phyloP scores from a whole-genome alignment of 2,113 vertebrate genomes.

The Pantherophis guttatus region DNA sequence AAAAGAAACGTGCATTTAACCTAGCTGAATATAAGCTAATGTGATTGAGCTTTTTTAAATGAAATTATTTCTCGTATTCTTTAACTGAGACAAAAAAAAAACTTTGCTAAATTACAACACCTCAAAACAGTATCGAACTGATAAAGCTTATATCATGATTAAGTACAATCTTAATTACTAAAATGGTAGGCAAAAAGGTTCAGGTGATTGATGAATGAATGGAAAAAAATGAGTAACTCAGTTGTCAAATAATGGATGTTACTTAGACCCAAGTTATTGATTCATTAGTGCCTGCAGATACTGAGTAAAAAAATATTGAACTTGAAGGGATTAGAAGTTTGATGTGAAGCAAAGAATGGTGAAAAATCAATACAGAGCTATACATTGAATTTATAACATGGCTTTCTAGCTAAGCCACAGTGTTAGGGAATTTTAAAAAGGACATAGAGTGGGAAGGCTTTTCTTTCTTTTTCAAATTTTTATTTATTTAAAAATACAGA shows the following conservation, averaged over 20 bases:
- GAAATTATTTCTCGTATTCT: not conserved
- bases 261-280: not conserved
- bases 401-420: not conserved
- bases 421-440: not conserved
- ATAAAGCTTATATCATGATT: not conserved
- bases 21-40: not conserved
- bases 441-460: not conserved
- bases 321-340: not conserved
- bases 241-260: not conserved
- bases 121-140: not conserved
- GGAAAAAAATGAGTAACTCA: not conserved
- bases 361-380: not conserved
- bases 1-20: not conserved
- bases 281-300: not conserved
- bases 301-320: not conserved
- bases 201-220: not conserved
- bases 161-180: not conserved
- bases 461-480: not conserved
- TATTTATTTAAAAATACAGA: too few relatives aligned
- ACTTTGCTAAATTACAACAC: not conserved
- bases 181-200: not conserved
- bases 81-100: not conserved
- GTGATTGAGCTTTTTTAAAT: not conserved
- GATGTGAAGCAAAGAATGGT: not conserved
- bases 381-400: not conserved